Evolutionary conservation across 2,888 invertebrate species (phyloP), one percentile per base, ranked within the genome.

Genomic region (Sarcophaga carnaria): DNA sequence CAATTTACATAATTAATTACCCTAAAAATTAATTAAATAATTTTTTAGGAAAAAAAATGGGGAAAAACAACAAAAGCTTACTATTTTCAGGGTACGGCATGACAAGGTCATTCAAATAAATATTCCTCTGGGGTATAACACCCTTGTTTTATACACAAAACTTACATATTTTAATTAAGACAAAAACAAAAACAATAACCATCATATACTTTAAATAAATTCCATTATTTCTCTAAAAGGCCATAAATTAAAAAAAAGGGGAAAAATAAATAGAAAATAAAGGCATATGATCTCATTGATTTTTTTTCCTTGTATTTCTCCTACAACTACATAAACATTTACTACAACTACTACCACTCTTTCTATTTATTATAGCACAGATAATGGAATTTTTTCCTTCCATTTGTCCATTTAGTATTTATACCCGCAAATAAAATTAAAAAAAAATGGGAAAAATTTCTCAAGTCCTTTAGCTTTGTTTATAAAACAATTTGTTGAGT

Each of bases 271-370:
- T 14, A 27, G 27, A 66, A 49, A 66, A 80, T 75, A 69, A 14
- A 54, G 17, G 17, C 69, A 75, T 64, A 84, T 80, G 84, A 80
- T 84, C 75, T 84, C 84, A 80, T 76, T 84, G 80, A 76, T 76
- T 80, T 77, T 80, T 66, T 64, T 75, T 27, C 17, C 14, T 37
- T 37, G 37, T 37, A 37, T 37, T 37, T 37, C 10, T 37, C 37
- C 37, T 37, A 37, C 37, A 37, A 37, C 37, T 10, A 37, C 37
- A 37, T 8, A 37, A 37, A 37, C 37, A 10, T 37, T 37, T 37
- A 37, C 37, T 37, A 37, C 37, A 8, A 37, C 37, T 10, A 37
- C 37, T 37, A 10, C 37, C 37, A 37, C 0, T 10, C 8, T 37
- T 37, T 8, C 37, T 10, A 37, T 37, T 37, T 37, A 37, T 37